These are phyloP conservation scores for Lypha dubia DNA, from an alignment of 2,888 invertebrate species.

Conservation along the genomic window DNA sequence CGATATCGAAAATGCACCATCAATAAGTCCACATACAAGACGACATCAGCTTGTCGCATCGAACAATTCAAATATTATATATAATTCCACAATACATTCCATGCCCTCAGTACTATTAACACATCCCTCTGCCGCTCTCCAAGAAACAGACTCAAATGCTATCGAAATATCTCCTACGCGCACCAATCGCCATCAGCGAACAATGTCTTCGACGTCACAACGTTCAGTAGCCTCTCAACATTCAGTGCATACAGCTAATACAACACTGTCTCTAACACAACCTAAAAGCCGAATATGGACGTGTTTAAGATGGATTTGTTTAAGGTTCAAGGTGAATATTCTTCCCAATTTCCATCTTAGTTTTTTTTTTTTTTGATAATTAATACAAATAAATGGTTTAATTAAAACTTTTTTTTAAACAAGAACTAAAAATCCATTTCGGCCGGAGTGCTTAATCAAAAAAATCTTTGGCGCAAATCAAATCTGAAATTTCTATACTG, in stretches of 20 bases:
- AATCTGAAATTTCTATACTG: no score
- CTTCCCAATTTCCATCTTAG: not conserved
- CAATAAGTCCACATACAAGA: constrained; percentile 62
- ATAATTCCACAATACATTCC: constrained; percentile 76
- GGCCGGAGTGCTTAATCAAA: no score
- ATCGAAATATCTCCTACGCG: constrained; percentile 56
- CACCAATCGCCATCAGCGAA: constrained; percentile 75
- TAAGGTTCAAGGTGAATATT: constrained; percentile 77
- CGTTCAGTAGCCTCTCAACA: constrained; percentile 77
- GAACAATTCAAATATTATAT: constrained; percentile 39
- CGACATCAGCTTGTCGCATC: constrained; percentile 4
- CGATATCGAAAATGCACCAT: constrained; percentile 74
- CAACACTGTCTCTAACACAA: constrained; percentile 73
- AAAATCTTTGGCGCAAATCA: no score
- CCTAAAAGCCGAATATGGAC: constrained; percentile 78
- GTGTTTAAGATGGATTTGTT: constrained; percentile 77
- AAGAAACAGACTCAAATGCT: constrained; percentile 62
- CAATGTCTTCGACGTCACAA: constrained; percentile 78
- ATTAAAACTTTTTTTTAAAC: no score
- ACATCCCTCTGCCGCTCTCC: constrained; percentile 63
- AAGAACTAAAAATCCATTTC: no score
- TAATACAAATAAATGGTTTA: no score
- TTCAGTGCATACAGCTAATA: constrained; percentile 72
- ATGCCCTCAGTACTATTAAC: constrained; percentile 74
- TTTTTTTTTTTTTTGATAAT: not conserved